Percentiles rank a stretch among this genome's conserved stretches.
Evolutionary conservation across 1,140 invertebrate species (phyloP).

Genomic region (Andricus grossulariae): DNA sequence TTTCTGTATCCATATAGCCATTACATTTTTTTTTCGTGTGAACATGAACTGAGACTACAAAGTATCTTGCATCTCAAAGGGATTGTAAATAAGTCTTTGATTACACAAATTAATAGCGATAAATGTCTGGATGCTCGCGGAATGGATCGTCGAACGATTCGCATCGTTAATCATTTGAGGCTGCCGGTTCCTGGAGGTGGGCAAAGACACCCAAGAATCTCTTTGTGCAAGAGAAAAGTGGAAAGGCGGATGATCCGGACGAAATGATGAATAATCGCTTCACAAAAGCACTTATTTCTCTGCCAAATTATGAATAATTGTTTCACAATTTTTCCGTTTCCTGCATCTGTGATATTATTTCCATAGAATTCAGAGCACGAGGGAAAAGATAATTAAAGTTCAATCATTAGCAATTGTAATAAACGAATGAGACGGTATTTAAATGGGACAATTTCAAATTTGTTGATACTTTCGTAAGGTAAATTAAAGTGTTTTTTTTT

Average conservation of each 20-base stretch:
- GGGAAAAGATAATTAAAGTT: neutral
- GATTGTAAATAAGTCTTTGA: neutral
- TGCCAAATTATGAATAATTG: conserved; percentile 35
- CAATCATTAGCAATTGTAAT: neutral
- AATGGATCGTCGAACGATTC: conserved; percentile 12
- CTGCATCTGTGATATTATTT: neutral
- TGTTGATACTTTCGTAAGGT: no score
- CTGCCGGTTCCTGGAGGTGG: neutral
- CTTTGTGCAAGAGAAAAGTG: conserved; percentile 34
- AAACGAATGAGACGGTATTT: neutral
- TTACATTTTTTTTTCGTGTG: no score
- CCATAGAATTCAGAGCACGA: neutral
- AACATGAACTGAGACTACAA: no score
- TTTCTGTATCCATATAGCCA: no score
- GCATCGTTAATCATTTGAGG: conserved; percentile 19
- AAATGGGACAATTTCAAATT: neutral
- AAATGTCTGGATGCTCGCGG: neutral
- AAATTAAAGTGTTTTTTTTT: no score
- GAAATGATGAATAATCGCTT: conserved; percentile 39
- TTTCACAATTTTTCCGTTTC: neutral
- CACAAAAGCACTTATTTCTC: conserved; percentile 25
- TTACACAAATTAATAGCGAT: conserved; percentile 19
- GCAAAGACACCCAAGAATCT: conserved; percentile 32
- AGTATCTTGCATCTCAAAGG: no score
- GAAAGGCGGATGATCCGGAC: conserved; percentile 35